These are phyloP conservation scores for Branchellion lobata DNA, from an alignment of 2,888 invertebrate species.

Conservation along the genomic window DNA sequence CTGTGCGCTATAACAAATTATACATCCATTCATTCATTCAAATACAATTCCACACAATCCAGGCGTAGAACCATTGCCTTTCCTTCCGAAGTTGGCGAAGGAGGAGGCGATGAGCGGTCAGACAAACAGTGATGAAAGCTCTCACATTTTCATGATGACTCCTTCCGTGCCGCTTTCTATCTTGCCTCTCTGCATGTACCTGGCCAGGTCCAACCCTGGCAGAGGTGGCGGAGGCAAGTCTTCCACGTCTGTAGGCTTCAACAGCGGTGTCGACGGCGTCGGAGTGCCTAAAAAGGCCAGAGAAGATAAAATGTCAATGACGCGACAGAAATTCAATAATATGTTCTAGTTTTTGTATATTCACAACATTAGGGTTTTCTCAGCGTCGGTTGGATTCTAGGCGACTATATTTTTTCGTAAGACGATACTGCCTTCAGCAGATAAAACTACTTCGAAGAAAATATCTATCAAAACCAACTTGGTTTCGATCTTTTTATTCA, in stretches of 20 bases:
- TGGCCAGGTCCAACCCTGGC: slow-evolving; percentile 49
- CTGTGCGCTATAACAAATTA: no score
- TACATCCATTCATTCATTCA: neutral
- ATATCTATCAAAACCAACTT: no score
- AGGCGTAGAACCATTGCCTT: slow-evolving; percentile 51
- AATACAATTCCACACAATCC: neutral
- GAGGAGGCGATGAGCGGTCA: slow-evolving; percentile 45
- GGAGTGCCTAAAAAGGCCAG: slow-evolving; percentile 36
- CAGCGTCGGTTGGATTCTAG: no score
- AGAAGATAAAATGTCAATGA: slow-evolving; percentile 36
- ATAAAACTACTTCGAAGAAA: no score
- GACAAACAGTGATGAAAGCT: neutral
- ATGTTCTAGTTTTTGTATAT: slow-evolving; percentile 29
- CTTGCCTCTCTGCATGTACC: slow-evolving; percentile 51
- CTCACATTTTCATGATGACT: slow-evolving; percentile 44
- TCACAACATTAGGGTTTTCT: no score
- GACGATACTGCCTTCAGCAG: no score
- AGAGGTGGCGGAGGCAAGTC: slow-evolving; percentile 31
- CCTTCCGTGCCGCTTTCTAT: slow-evolving; percentile 51
- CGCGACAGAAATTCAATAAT: slow-evolving; percentile 40
- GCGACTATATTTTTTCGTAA: no score
- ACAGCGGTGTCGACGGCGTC: slow-evolving; percentile 41
- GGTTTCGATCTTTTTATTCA: no score
- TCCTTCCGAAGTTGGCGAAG: slow-evolving; percentile 46
- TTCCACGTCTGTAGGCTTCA: slow-evolving; percentile 24